Conservation (phyloP, 2,888 invertebrate genomes). For the Hirtodrosophila confusa region DNA sequence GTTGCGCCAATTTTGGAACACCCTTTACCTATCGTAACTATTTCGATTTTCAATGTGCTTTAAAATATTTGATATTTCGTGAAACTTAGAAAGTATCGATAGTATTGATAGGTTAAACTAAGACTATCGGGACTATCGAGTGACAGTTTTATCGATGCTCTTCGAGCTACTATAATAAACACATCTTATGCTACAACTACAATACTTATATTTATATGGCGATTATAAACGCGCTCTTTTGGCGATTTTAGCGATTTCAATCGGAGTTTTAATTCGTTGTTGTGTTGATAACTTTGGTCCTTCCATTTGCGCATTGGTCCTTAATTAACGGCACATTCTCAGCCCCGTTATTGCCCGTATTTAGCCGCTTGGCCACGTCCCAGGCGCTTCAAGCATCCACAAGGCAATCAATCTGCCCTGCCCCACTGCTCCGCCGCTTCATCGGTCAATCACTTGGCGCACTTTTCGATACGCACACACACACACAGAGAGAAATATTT, state of each 20-base stretch:
- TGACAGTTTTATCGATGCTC: too few species aligned
- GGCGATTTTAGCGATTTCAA: slow-evolving; percentile 14
- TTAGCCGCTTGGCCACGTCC: slow-evolving; percentile 31
- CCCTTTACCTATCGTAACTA: too few species aligned
- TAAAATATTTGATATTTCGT: too few species aligned
- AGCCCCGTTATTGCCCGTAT: slow-evolving; percentile 45
- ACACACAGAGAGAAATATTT: not conserved
- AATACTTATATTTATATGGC: slow-evolving; percentile 10
- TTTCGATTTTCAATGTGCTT: too few species aligned
- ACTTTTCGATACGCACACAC: slow-evolving; percentile 4
- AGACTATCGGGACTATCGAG: too few species aligned
- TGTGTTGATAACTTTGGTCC: slow-evolving; percentile 25
- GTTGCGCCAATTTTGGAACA: too few species aligned
- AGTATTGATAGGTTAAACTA: too few species aligned
- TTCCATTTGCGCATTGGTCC: slow-evolving; percentile 10
- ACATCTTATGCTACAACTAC: too few species aligned
- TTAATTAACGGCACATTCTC: slow-evolving; percentile 50
- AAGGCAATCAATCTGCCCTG: slow-evolving; percentile 29
- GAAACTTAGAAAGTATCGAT: too few species aligned
- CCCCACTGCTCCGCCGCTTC: not conserved
- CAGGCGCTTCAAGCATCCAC: slow-evolving; percentile 6
- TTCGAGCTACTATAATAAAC: too few species aligned
- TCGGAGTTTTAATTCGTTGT: slow-evolving; percentile 21
- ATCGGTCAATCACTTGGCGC: slow-evolving; percentile 40
- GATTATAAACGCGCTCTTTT: slow-evolving; percentile 7